A percentile compares a stretch with the other conserved stretches of the same genome.
phyloP scores from a whole-genome alignment of 2,113 vertebrate species.

The Micronisus gabar region DNA sequence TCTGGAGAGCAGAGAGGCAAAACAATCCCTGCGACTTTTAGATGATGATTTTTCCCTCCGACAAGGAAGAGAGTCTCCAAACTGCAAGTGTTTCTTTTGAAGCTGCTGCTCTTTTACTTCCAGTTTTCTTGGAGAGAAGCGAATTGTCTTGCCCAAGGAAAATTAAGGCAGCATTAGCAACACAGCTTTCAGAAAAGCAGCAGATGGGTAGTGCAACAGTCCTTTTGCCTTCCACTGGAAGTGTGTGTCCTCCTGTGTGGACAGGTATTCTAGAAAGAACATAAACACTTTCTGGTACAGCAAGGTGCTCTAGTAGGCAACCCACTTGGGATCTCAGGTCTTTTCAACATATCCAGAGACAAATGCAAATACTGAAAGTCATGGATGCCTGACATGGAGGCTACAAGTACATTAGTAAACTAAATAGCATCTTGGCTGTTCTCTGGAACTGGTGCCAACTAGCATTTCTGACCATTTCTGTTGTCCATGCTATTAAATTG shows the following conservation, averaged over 20 bases:
- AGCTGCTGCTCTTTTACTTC: neutral
- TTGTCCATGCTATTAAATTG: neutral
- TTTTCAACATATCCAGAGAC: neutral
- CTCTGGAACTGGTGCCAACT: neutral
- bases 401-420: neutral
- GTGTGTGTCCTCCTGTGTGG: neutral
- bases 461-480: neutral
- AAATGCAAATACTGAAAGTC: neutral
- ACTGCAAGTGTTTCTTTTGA: neutral
- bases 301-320: neutral
- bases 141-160: neutral
- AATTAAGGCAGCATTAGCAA: neutral
- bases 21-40: neutral
- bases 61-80: neutral
- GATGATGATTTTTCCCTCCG: neutral
- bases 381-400: neutral
- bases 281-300: neutral
- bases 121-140: neutral
- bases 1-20: neutral
- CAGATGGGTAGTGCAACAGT: neutral
- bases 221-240: neutral
- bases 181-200: neutral
- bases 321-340: neutral
- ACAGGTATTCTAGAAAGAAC: neutral
- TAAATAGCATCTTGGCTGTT: neutral